Percentiles rank a stretch among this genome's conserved stretches.
Evolutionary conservation across 2,888 invertebrate genomes (phyloP).

Genomic region (Beris chalybata): DNA sequence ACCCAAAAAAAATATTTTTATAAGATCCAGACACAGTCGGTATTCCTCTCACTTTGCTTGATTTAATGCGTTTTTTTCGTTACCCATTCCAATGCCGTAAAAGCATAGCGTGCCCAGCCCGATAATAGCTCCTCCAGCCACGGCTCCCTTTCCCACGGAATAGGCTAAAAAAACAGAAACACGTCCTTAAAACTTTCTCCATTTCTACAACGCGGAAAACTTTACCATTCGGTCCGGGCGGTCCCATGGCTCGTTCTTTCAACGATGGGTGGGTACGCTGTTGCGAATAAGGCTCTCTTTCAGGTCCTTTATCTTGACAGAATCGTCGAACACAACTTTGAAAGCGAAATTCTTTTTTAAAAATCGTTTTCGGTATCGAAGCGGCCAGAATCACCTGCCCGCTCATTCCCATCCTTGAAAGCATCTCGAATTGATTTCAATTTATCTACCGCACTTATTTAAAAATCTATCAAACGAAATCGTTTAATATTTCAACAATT

Average conservation of each 20-base stretch:
- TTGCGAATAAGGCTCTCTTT: neutral
- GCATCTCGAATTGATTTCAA: too few relatives aligned
- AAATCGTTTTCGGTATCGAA: too few relatives aligned
- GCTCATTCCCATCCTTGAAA: too few relatives aligned
- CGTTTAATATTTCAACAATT: too few relatives aligned
- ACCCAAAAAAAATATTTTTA: slow-evolving; percentile 5
- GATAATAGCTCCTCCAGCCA: slow-evolving; percentile 87
- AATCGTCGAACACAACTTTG: neutral
- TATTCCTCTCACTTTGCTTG: slow-evolving; percentile 72
- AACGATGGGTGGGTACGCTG: slow-evolving; percentile 55
- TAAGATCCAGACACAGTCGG: slow-evolving; percentile 7
- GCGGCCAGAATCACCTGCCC: too few relatives aligned
- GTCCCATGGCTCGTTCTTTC: slow-evolving; percentile 74
- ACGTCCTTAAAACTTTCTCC: neutral
- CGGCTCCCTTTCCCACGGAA: slow-evolving; percentile 80
- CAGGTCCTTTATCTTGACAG: neutral
- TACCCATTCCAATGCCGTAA: slow-evolving; percentile 87
- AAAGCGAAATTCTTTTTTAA: neutral
- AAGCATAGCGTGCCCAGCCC: slow-evolving; percentile 92
- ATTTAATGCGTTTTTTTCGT: slow-evolving; percentile 79
- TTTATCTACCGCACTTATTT: too few relatives aligned
- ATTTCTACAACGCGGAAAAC: slow-evolving; percentile 6
- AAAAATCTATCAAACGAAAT: too few relatives aligned
- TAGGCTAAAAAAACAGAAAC: slow-evolving; percentile 68
- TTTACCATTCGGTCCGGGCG: slow-evolving; percentile 75